phyloP scores from a whole-genome alignment of 2,113 vertebrate genomes.

The Aplodontia rufa region DNA sequence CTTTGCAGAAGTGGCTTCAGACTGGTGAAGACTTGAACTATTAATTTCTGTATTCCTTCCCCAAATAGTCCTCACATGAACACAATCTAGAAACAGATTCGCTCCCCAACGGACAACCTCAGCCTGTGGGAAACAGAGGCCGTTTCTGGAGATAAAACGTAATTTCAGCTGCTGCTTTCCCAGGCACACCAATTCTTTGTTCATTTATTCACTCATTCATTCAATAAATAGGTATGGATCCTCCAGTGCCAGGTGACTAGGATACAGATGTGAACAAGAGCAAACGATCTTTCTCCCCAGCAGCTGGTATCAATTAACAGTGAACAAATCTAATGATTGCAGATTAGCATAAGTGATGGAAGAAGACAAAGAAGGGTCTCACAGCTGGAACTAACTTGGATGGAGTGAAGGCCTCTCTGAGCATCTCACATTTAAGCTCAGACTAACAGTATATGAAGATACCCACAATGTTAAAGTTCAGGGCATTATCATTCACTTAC shows the following conservation, averaged over 20 bases:
- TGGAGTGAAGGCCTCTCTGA: background rate
- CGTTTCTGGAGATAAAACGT: background rate
- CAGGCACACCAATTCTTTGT: background rate
- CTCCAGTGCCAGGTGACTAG: background rate
- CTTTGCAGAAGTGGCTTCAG: background rate
- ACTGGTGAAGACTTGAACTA: background rate
- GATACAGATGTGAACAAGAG: background rate
- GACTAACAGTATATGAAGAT: background rate
- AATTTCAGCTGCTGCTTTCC: background rate
- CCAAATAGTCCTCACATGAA: background rate
- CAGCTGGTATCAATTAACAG: background rate
- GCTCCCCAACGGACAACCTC: background rate
- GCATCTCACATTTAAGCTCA: background rate
- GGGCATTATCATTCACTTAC: background rate
- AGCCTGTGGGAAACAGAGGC: background rate
- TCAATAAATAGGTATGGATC: background rate
- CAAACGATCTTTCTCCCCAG: background rate
- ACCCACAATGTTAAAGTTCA: background rate
- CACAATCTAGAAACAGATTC: background rate
- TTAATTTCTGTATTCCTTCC: background rate
- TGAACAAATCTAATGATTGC: background rate
- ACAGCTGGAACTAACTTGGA: background rate
- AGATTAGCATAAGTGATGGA: background rate
- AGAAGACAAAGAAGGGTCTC: background rate
- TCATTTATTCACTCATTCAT: background rate